Evolutionary conservation across 2,797 vertebrate genomes (phyloP).

Genomic region (Schizothorax lantsangensis): DNA sequence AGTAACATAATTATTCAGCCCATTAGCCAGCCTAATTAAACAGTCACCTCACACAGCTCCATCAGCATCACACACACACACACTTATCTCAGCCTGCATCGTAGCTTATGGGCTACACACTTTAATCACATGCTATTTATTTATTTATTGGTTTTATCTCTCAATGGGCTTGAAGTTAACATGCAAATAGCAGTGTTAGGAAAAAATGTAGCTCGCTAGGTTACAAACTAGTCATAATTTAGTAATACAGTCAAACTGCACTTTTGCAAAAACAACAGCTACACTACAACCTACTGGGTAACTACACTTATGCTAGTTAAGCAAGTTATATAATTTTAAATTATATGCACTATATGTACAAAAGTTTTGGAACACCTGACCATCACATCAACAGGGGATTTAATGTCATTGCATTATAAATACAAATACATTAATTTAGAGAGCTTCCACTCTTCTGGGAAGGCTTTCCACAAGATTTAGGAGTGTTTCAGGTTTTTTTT

Average conservation of each 20-base stretch:
- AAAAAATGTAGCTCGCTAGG: neutral
- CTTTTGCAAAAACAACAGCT: neutral
- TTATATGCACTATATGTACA: neutral
- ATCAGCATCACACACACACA: constrained; percentile 44
- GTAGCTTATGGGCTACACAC: constrained; percentile 41
- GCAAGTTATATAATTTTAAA: neutral
- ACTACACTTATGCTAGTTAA: neutral
- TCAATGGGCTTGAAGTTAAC: neutral
- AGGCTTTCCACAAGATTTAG: neutral
- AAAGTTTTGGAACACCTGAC: neutral
- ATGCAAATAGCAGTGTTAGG: constrained; percentile 3
- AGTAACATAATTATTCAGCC: constrained; percentile 80
- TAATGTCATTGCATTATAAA: neutral
- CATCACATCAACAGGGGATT: neutral
- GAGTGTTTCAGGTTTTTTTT: neutral
- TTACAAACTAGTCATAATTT: constrained; percentile 4
- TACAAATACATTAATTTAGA: neutral
- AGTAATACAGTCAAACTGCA: neutral
- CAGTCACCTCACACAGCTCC: constrained; percentile 62
- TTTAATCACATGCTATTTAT: constrained; percentile 27
- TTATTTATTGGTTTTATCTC: constrained; percentile 44
- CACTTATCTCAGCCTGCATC: constrained; percentile 4
- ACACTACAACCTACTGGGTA: neutral
- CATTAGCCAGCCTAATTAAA: constrained; percentile 81
- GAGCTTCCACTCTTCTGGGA: neutral